Evolutionary conservation across 2,888 invertebrate genomes (phyloP).

Genomic region (Blomia tropicalis): DNA sequence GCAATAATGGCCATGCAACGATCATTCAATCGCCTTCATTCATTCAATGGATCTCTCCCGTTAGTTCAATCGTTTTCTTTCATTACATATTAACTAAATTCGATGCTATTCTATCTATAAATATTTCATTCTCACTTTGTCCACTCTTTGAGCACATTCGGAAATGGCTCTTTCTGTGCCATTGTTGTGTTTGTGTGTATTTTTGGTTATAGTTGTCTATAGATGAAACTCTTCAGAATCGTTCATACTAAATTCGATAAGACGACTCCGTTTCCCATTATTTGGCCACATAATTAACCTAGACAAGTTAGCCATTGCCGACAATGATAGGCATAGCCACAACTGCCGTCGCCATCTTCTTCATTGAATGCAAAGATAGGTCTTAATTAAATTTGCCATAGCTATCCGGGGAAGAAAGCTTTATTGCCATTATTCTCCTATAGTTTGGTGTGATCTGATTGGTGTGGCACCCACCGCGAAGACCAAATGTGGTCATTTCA

Average conservation of each 20-base stretch:
- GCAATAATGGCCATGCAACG: slow-evolving; percentile 10
- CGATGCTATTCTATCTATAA: neutral
- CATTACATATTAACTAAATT: neutral
- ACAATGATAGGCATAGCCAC: too few relatives aligned
- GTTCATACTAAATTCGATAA: too few relatives aligned
- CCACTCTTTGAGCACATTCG: slow-evolving; percentile 15
- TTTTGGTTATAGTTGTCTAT: too few relatives aligned
- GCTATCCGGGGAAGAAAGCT: too few relatives aligned
- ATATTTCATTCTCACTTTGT: slow-evolving; percentile 14
- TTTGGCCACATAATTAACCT: slow-evolving; percentile 12
- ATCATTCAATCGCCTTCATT: slow-evolving; percentile 3
- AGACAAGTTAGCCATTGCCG: neutral
- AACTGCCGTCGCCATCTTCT: too few relatives aligned
- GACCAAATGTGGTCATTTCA: too few relatives aligned
- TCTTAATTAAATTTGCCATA: slow-evolving; percentile 11
- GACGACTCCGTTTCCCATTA: neutral
- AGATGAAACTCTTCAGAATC: too few relatives aligned
- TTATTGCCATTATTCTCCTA: too few relatives aligned
- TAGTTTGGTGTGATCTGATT: too few relatives aligned
- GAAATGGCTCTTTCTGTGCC: slow-evolving; percentile 5
- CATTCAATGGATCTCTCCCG: neutral
- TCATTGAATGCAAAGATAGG: neutral
- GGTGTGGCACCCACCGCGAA: too few relatives aligned
- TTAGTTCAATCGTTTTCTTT: neutral
- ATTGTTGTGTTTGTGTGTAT: too few relatives aligned